A percentile compares a stretch with the other conserved stretches of the same genome.
Conservation (phyloP, 2,113 vertebrate species). For the Siphamia tubifer region DNA sequence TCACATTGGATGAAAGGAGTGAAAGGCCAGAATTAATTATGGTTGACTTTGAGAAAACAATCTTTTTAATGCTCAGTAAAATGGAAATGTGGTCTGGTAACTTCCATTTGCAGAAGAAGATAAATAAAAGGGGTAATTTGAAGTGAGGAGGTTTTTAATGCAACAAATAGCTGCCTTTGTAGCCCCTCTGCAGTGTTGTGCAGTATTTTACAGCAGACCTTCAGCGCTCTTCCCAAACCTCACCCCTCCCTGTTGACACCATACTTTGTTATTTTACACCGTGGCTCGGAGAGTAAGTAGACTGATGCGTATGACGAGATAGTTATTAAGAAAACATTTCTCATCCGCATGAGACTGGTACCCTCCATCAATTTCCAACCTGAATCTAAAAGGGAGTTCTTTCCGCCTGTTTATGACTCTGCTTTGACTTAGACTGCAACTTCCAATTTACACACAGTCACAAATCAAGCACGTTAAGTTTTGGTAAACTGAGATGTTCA, state of each 20-base stretch:
- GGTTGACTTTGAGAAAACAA: no score
- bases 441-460: conserved; percentile 69
- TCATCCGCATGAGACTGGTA: conserved; percentile 42
- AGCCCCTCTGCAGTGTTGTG: neutral
- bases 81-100: no score
- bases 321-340: conserved; percentile 64
- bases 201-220: neutral
- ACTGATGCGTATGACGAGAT: conserved; percentile 62
- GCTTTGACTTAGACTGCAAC: conserved; percentile 62
- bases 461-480: conserved; percentile 65
- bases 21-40: neutral
- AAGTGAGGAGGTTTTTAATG: neutral
- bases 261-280: conserved; percentile 24
- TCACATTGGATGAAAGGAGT: neutral
- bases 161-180: neutral
- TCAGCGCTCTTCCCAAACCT: neutral
- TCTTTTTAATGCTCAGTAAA: no score
- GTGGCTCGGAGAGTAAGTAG: conserved; percentile 14
- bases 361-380: conserved; percentile 40
- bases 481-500: conserved; percentile 14
- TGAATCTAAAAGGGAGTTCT: conserved; percentile 25
- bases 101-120: neutral
- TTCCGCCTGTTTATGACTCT: conserved; percentile 60
- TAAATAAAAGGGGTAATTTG: neutral
- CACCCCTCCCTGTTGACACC: neutral